These are phyloP conservation scores for Stramonita haemastoma DNA, from an alignment of 2,888 invertebrate species.

Conservation along the genomic window DNA sequence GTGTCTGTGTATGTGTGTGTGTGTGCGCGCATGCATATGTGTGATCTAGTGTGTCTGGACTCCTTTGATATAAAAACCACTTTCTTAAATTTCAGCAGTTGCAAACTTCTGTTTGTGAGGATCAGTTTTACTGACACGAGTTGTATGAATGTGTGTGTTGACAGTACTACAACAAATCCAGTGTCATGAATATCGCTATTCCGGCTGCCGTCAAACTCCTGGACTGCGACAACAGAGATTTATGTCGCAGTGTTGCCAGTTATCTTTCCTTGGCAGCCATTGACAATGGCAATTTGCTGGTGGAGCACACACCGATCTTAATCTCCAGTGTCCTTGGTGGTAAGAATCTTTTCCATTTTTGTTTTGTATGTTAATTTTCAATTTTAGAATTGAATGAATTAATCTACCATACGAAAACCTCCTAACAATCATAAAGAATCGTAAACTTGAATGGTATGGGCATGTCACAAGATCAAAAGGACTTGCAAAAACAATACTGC, in stretches of 20 bases:
- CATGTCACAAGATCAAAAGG: no score
- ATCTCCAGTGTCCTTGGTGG: constrained; percentile 93
- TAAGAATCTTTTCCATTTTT: constrained; percentile 67
- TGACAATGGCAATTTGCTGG: constrained; percentile 90
- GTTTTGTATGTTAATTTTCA: background rate
- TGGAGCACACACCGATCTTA: constrained; percentile 90
- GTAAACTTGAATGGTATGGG: no score
- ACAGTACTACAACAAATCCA: constrained; percentile 85
- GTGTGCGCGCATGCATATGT: background rate
- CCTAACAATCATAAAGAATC: no score
- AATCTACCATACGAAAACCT: no score
- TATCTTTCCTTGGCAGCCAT: constrained; percentile 95
- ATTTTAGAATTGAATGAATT: no score
- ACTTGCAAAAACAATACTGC: no score
- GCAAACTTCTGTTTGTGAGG: background rate
- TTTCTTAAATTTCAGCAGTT: no score
- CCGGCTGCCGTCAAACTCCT: constrained; percentile 95
- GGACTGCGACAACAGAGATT: constrained; percentile 91
- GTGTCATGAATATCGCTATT: constrained; percentile 89
- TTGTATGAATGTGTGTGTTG: background rate
- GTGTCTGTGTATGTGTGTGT: constrained; percentile 32
- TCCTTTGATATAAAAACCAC: background rate
- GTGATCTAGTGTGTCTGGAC: background rate
- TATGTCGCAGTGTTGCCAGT: constrained; percentile 92
- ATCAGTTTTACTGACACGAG: background rate